phyloP scores from a whole-genome alignment of 2,888 invertebrate genomes.

The Drosophila mettleri region DNA sequence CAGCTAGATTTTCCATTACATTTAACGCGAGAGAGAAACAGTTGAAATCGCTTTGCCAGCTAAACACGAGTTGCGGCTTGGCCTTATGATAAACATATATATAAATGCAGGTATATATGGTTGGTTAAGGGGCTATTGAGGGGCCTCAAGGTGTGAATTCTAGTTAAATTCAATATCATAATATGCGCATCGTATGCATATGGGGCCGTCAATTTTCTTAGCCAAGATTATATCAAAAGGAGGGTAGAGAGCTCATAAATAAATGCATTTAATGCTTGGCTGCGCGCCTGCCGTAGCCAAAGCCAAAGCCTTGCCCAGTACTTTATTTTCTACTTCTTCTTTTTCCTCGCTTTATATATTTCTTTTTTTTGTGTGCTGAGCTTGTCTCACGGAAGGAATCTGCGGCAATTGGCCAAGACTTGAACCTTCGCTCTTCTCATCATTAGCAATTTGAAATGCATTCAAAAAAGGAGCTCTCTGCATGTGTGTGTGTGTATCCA shows the following conservation, averaged over 20 bases:
- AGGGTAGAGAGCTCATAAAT: constrained; percentile 68
- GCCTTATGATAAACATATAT: not conserved
- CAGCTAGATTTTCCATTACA: constrained; percentile 24
- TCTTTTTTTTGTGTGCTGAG: constrained; percentile 12
- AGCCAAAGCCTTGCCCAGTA: constrained; percentile 34
- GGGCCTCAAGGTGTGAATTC: constrained; percentile 76
- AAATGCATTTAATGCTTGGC: constrained; percentile 78
- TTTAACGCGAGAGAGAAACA: constrained; percentile 19
- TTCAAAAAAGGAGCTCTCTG: constrained; percentile 58
- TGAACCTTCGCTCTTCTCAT: constrained; percentile 55
- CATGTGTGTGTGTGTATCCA: constrained; percentile 80
- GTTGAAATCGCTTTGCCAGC: constrained; percentile 12
- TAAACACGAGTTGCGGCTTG: constrained; percentile 29
- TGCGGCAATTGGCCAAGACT: constrained; percentile 40
- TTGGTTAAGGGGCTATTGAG: not conserved
- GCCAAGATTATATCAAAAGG: constrained; percentile 68
- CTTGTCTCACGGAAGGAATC: constrained; percentile 81
- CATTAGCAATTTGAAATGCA: constrained; percentile 80
- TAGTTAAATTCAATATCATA: constrained; percentile 76
- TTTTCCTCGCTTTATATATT: not conserved
- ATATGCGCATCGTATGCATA: constrained; percentile 75
- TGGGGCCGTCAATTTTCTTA: constrained; percentile 67
- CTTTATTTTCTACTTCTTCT: constrained; percentile 1
- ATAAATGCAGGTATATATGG: not conserved
- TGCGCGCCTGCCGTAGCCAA: constrained; percentile 21